A percentile compares a stretch with the other conserved stretches of the same genome.
Evolutionary conservation across 2,797 vertebrate species (phyloP).

Genomic region (Chelon labrosus): DNA sequence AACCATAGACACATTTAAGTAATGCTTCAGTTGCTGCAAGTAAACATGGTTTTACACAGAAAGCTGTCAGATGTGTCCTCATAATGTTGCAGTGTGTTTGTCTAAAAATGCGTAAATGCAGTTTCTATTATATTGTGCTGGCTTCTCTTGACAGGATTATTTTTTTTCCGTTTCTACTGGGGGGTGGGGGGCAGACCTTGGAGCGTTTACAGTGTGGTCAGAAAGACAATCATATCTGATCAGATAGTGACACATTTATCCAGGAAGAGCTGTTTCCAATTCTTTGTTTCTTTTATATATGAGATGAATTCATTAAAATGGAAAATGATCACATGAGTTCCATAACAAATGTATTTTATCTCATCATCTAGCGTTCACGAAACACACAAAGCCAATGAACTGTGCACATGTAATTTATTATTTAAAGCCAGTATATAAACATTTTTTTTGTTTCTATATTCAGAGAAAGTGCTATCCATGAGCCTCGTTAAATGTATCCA

Average conservation of each 20-base stretch:
- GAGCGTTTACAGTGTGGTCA: constrained; percentile 6
- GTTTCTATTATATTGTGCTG: neutral
- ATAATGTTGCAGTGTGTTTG: too few species aligned
- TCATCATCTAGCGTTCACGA: neutral
- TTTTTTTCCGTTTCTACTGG: constrained; percentile 7
- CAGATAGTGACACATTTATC: constrained; percentile 7
- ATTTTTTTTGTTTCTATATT: too few species aligned
- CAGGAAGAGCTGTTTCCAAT: neutral
- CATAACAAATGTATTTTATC: constrained; percentile 1
- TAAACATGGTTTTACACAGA: neutral
- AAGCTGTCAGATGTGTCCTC: neutral
- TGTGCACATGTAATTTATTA: constrained; percentile 6
- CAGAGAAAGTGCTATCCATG: too few species aligned
- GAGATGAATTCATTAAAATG: neutral
- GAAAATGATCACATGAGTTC: neutral
- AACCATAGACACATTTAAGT: neutral
- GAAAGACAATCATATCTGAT: constrained; percentile 22
- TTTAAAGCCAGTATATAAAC: neutral
- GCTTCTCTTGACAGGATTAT: neutral
- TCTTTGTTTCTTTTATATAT: neutral
- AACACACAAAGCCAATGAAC: neutral
- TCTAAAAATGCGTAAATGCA: too few species aligned
- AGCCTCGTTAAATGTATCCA: constrained; percentile 6
- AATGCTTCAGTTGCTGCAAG: neutral
- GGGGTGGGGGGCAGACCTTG: constrained; percentile 18